These are phyloP conservation scores for Macrosteles quadrilineatus DNA, from an alignment of 1,140 invertebrate genomes.

Conservation along the genomic window DNA sequence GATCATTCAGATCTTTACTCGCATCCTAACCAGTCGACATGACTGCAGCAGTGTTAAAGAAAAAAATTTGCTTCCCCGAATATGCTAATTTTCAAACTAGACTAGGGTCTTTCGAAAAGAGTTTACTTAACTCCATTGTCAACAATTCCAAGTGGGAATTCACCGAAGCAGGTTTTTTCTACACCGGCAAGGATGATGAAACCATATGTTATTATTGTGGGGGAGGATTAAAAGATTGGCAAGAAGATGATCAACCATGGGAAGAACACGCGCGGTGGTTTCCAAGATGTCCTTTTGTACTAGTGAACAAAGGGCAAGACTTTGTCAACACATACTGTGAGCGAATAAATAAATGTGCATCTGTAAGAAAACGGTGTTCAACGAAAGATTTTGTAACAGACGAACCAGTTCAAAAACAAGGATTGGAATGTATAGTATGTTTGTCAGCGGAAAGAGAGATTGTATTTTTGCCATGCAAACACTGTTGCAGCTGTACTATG, in stretches of 20 bases:
- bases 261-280: conserved; percentile 86
- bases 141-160: conserved; percentile 49
- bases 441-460: not conserved
- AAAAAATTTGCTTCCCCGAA: no score
- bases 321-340: conserved; percentile 56
- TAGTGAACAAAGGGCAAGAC: conserved; percentile 70
- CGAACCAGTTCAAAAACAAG: not conserved
- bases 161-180: conserved; percentile 75
- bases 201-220: conserved; percentile 86
- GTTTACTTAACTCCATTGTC: no score
- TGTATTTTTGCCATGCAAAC: not conserved
- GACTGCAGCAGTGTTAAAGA: no score
- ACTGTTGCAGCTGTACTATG: not conserved
- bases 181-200: conserved; percentile 70
- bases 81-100: no score
- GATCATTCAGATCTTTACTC: no score
- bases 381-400: not conserved
- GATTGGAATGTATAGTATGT: conserved; percentile 3
- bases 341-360: not conserved
- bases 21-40: no score
- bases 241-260: conserved; percentile 81
- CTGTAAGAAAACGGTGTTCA: not conserved
- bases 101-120: no score
- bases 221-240: conserved; percentile 85
- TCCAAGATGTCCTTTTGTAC: conserved; percentile 71